A percentile compares a stretch with the other conserved stretches of the same genome.
Evolutionary conservation across 1,140 invertebrate genomes (phyloP).

Genomic region (Heterodera schachtii): DNA sequence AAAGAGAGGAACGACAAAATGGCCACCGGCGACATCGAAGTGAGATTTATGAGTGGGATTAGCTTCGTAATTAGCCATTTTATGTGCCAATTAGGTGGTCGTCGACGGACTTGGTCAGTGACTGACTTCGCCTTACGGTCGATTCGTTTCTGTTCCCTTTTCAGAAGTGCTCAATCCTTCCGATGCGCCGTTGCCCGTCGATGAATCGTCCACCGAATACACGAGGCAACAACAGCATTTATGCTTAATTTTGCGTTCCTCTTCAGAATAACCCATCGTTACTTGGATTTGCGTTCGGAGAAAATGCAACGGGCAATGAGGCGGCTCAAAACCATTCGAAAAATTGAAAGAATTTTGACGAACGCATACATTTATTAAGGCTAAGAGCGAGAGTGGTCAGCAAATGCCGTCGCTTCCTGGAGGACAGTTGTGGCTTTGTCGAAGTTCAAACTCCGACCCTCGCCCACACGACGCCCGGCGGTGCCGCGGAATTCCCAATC

Average conservation of each 20-base stretch:
- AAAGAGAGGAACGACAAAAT: conserved; percentile 45
- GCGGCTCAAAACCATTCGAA: not conserved
- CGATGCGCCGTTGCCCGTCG: not conserved
- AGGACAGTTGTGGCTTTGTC: conserved; percentile 41
- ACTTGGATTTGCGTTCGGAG: conserved; percentile 46
- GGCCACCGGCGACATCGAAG: conserved; percentile 51
- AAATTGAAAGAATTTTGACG: conserved; percentile 35
- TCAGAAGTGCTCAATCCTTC: conserved; percentile 13
- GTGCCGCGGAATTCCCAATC: conserved; percentile 49
- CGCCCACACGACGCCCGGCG: conserved; percentile 45
- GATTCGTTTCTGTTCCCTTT: not conserved
- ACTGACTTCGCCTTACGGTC: not conserved
- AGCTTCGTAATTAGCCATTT: not conserved
- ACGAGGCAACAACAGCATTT: conserved; percentile 10
- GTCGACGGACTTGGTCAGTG: conserved; percentile 11
- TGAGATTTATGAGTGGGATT: conserved; percentile 1
- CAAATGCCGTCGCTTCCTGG: conserved; percentile 38
- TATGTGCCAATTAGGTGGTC: conserved; percentile 7
- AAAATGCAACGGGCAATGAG: conserved; percentile 47
- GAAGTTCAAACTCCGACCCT: conserved; percentile 54
- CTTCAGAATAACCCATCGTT: conserved; percentile 43
- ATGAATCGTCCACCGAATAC: conserved; percentile 11
- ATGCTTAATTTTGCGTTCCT: not conserved
- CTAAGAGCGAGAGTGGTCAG: conserved; percentile 39
- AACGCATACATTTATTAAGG: no score